Base-by-base conservation (phyloP, 1,140 invertebrate genomes). In the Drosophila suzukii region DNA sequence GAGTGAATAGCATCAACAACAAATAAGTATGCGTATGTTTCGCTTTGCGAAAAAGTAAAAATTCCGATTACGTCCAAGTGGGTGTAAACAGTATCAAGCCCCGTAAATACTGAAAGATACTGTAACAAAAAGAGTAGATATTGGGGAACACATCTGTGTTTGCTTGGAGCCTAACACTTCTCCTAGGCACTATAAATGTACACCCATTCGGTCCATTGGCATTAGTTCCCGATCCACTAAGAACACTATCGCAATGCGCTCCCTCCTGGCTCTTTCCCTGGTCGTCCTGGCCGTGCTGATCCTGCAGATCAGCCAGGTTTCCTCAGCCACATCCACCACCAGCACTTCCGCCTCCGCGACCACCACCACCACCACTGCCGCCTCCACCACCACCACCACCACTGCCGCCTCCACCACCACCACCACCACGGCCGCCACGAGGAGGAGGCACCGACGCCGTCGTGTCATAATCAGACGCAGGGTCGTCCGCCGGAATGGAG, bases 131-230 rank as follows among this genome's bases (percentile, higher is more conserved):
- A 54, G 4, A 1, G 8, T 24, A 47, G 20, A 30, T 17, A 54
- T 17, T 27, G 38, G 15, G 38, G 13, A 38, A n/a, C 36, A 38
- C 62, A 66, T 36, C 57, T 66, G 62, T 66, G 58, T 47, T 62
- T 62, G 34, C 32, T 17, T 43, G 41, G 20, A 11, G 20, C 0
- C 6, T 24, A 32, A 41, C 12, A 7, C 15, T 11, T 17, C 20
- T n/a, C 20, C 5, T 13, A 36, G 56, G 1, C 13, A 20, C 30
- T 68, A 68, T 68, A 68, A 68, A 68, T 67, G 44, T 20, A 38
- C 47, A 53, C 7, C 12, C 10, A 3, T 2, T 24, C 17, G 4
- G 12, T n/a, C 0, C 15, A 66, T 3, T 20, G 10, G 12, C 47
- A 51, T 27, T 32, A 68, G 47, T 54, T 54, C 10, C 24, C 15